Conservation (phyloP, 2,888 invertebrate species). For the Cybosia mesomella region DNA sequence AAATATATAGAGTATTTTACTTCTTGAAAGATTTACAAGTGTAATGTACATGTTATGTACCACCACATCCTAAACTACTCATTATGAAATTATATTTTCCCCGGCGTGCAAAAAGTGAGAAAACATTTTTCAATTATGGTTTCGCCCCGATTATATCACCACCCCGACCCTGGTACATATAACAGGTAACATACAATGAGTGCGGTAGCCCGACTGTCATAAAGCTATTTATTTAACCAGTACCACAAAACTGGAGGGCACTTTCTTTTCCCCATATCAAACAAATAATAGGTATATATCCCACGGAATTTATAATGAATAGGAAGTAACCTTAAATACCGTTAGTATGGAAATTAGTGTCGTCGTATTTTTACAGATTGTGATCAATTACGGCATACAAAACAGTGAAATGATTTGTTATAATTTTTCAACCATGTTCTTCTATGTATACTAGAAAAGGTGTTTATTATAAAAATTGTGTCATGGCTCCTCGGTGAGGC, state of each 20-base stretch:
- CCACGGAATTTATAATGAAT: no score
- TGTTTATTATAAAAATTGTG: no score
- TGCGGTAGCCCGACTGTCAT: background rate
- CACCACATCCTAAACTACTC: background rate
- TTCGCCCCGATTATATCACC: background rate
- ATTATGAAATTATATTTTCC: background rate
- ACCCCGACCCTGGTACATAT: background rate
- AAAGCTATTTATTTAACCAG: background rate
- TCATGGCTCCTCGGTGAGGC: no score
- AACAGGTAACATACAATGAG: slow-evolving; percentile 4
- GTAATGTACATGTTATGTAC: background rate
- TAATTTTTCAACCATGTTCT: no score
- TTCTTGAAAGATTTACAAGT: background rate
- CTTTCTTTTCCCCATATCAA: background rate
- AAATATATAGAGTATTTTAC: background rate
- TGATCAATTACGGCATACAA: background rate
- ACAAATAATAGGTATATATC: no score
- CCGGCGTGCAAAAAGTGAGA: slow-evolving; percentile 21
- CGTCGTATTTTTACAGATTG: background rate
- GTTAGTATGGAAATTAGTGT: background rate
- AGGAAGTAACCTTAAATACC: no score
- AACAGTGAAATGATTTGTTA: no score
- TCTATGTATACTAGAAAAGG: no score
- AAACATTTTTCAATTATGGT: slow-evolving; percentile 1
- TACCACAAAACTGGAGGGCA: background rate